Percentiles rank a stretch among this genome's conserved stretches.
These are phyloP conservation scores for Trissolcus brochymenae DNA, from an alignment of 2,888 invertebrate genomes.

Conservation along the genomic window DNA sequence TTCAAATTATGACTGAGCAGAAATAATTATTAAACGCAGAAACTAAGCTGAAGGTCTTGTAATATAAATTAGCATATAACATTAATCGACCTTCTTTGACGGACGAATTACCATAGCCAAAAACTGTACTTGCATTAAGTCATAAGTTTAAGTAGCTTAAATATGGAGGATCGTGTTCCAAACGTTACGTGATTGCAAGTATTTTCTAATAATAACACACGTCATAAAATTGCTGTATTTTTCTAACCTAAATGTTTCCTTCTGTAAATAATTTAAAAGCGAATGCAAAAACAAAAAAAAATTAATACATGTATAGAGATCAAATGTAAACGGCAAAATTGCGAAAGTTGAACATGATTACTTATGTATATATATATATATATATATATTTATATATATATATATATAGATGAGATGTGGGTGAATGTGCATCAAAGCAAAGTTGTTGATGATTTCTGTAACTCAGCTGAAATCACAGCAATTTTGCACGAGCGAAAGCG, in stretches of 20 bases:
- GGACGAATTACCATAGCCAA: constrained; percentile 57
- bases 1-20: constrained; percentile 31
- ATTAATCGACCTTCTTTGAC: constrained; percentile 42
- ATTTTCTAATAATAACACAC: constrained; percentile 67
- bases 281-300: constrained; percentile 14
- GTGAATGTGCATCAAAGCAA: constrained; percentile 39
- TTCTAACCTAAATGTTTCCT: constrained; percentile 73
- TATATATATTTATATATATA: no score
- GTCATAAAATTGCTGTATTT: constrained; percentile 74
- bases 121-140: constrained; percentile 52
- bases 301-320: constrained; percentile 42
- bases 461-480: constrained; percentile 61
- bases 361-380: constrained; percentile 57
- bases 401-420: constrained; percentile 54
- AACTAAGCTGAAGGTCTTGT: constrained; percentile 40
- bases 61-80: constrained; percentile 45
- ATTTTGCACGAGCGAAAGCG: constrained; percentile 51
- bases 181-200: constrained; percentile 49
- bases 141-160: constrained; percentile 48
- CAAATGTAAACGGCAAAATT: constrained; percentile 45
- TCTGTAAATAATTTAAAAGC: constrained; percentile 66
- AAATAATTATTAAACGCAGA: constrained; percentile 19
- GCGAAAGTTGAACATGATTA: constrained; percentile 53
- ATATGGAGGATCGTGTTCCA: constrained; percentile 44
- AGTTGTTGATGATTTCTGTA: constrained; percentile 59